Conservation (phyloP, 2,797 vertebrate species). For the Sebastes kiyomatsui region DNA sequence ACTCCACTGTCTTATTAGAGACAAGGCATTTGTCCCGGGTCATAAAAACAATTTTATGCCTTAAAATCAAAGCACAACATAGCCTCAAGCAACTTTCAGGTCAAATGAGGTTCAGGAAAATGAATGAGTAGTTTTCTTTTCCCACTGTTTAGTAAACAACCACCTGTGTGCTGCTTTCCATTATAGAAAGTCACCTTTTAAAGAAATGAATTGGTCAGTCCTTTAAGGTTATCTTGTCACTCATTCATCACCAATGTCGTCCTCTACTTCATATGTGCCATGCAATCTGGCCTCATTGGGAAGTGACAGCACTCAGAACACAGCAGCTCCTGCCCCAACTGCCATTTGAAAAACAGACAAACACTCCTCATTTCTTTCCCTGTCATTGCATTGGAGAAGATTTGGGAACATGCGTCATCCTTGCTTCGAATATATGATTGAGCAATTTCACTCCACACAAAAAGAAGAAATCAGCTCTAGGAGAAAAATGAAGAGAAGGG, state of each 20-base stretch:
- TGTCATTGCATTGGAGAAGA: neutral
- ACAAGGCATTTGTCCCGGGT: neutral
- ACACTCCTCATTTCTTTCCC: neutral
- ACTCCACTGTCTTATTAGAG: neutral
- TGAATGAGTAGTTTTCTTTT: neutral
- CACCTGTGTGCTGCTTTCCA: neutral
- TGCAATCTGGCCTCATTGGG: neutral
- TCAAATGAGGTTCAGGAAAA: slow-evolving; percentile 12
- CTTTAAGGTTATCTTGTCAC: neutral
- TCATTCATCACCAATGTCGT: slow-evolving; percentile 21
- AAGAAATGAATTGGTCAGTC: neutral
- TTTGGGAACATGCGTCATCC: neutral
- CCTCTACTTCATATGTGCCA: neutral
- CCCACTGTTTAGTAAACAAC: neutral
- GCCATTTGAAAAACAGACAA: neutral
- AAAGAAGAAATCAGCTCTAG: neutral
- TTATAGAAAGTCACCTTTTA: neutral
- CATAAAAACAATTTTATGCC: neutral
- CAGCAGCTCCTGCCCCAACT: neutral
- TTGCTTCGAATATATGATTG: neutral
- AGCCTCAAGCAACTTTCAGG: neutral
- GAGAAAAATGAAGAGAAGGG: neutral
- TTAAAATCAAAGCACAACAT: neutral
- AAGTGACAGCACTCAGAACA: neutral
- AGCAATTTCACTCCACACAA: neutral